Evolutionary conservation across 2,888 invertebrate species (phyloP).

Genomic region (Lampropteryx suffumata): DNA sequence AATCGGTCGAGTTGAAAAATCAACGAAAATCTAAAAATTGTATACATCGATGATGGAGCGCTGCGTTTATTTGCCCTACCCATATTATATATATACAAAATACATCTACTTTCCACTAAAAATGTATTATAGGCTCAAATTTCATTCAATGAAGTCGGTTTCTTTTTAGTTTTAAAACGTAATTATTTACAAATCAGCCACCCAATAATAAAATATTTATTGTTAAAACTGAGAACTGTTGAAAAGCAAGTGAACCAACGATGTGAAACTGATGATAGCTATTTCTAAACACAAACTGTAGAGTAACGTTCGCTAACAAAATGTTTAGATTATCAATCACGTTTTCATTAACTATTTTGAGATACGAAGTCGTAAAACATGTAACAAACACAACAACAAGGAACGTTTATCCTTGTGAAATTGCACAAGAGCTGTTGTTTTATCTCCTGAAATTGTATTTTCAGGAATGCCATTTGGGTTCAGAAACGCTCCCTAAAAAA

Average conservation of each 20-base stretch:
- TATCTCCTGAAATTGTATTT: neutral
- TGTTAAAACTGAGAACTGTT: constrained; percentile 2
- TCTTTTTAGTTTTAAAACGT: too few relatives aligned
- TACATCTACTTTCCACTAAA: too few relatives aligned
- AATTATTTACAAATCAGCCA: too few relatives aligned
- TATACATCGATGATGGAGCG: too few relatives aligned
- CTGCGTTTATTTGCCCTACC: too few relatives aligned
- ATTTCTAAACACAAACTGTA: constrained; percentile 22
- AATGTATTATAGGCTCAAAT: too few relatives aligned
- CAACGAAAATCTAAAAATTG: too few relatives aligned
- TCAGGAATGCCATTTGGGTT: neutral
- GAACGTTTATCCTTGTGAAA: neutral
- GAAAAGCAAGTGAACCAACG: constrained; percentile 10
- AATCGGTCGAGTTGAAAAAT: too few relatives aligned
- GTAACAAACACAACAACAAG: neutral
- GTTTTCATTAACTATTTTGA: constrained; percentile 9
- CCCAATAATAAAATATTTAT: neutral
- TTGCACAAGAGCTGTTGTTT: neutral
- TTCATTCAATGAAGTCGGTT: too few relatives aligned
- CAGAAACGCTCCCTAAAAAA: neutral
- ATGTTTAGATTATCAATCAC: constrained; percentile 19
- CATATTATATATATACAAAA: too few relatives aligned
- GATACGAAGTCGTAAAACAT: constrained; percentile 14
- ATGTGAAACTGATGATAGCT: constrained; percentile 20
- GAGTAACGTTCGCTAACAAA: constrained; percentile 18